Base-by-base conservation (phyloP, 1,140 invertebrate species). In the Euura saliciscinereae region DNA sequence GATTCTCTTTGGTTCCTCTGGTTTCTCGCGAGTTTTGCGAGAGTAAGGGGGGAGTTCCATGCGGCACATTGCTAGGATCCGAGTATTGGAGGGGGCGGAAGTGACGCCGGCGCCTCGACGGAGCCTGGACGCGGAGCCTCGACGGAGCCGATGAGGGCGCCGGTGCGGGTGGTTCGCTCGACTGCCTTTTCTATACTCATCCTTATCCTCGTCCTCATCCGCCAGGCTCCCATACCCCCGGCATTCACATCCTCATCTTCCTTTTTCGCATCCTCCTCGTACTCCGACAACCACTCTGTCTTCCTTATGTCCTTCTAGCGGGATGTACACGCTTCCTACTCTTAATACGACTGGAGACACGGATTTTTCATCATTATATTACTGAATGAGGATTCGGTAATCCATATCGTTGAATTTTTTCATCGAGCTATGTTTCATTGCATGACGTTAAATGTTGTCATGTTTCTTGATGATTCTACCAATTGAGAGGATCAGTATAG, bases 41-140 rank as follows among this genome's bases (percentile, higher is more conserved):
- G 71, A 66, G 71, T 65, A 10, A 68, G 44, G 13, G 13, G 11
- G 45, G 43, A 43, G 66, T 66, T 70, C 73, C 65, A 64, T 74
- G 65, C 10, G 42, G 28, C 68, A 65, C 66, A 46, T 66, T 45
- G 44, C 65, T 65, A 44, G 28, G 44, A 73, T 68, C 70, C 70
- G 65, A 68, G 71, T 69, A 59, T 43, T 77, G 68, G 74, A 72
- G 74, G 70, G 76, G 78, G 80, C 85, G 86, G 86, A 87, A 87
- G 85, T 84, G 83, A 86, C 82, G 85, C 83, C 84, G 86, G 86
- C 86, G n/a, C n/a, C n/a, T n/a, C n/a, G n/a, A n/a, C n/a, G n/a
- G n/a, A n/a, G n/a, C n/a, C n/a, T n/a, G n/a, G n/a, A n/a, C n/a
- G n/a, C n/a, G n/a, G n/a, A n/a, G 86, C 85, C 86, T 85, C 84